Base-by-base conservation (phyloP, 1,140 invertebrate species). In the Neodiprion lecontei region DNA sequence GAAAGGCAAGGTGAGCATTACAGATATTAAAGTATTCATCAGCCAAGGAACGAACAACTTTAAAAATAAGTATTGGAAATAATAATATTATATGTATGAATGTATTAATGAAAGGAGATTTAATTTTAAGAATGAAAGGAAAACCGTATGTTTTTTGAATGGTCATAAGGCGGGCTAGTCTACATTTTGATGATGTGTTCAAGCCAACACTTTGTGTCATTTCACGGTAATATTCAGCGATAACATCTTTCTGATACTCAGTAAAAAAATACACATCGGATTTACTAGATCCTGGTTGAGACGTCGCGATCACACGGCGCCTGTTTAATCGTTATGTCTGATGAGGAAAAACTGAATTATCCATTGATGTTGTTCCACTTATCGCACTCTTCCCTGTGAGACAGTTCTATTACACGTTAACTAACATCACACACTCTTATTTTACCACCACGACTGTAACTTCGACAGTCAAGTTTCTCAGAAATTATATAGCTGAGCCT, bases 101-200 rank as follows among this genome's bases (percentile, higher is more conserved):
- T 5, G 28, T 40, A 40, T 40, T 40, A 5, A 40, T 3, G 28
- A 40, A 5, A 3, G 28, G 28, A 40, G 28, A 40, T 61, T 61
- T 61, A 61, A 61, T 61, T 61, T 61, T 12, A 61, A 61, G 53
- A 61, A 61, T 61, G 53, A 61, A 61, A 61, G 69, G 72, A 67
- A 74, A 72, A 73, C 79, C 80, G 79, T 81, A 84, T 84, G 83
- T 85, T 84, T 86, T 83, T 76, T 77, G 82, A 84, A 85, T 77
- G 82, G 79, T 79, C 73, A 74, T 80, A 80, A 79, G 77, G 5
- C 53, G 79, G 77, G 80, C 80, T 72, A 74, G 79, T 83, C 73
- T 79, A 81, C 78, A 75, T 79, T 78, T 77, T 79, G 75, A 75
- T 80, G 79, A 79, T 83, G 74, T 79, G 76, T 79, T 78, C 3